Conservation (phyloP, 2,797 vertebrate species). For the Aeoliscus strigatus region DNA sequence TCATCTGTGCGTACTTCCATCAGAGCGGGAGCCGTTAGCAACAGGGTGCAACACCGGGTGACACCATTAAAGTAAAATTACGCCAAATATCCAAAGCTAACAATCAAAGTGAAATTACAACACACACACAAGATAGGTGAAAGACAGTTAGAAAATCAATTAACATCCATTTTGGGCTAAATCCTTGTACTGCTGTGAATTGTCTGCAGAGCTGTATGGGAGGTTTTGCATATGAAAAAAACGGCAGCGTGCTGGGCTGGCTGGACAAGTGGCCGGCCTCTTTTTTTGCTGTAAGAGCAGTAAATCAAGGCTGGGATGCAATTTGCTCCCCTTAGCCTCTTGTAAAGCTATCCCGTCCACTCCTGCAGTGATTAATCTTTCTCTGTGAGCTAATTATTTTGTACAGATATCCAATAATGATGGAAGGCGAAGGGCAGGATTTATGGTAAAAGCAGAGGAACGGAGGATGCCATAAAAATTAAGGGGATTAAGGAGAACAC, state of each 20-base stretch:
- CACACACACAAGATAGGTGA: slow-evolving; percentile 11
- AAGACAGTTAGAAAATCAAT: slow-evolving; percentile 36
- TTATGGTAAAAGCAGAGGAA: slow-evolving; percentile 76
- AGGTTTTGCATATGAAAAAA: slow-evolving; percentile 63
- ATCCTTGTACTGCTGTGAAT: slow-evolving; percentile 18
- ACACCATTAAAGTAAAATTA: slow-evolving; percentile 50
- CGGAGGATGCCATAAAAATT: slow-evolving; percentile 59
- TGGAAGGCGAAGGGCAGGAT: slow-evolving; percentile 73
- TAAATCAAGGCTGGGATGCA: slow-evolving; percentile 77
- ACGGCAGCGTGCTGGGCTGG: slow-evolving; percentile 43
- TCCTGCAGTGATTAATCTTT: slow-evolving; percentile 77
- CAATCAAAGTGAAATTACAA: slow-evolving; percentile 48
- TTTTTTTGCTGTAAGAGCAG: slow-evolving; percentile 62
- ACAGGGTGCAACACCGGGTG: slow-evolving; percentile 18
- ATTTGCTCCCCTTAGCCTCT: slow-evolving; percentile 80
- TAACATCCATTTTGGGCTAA: slow-evolving; percentile 19
- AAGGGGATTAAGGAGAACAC: slow-evolving; percentile 10
- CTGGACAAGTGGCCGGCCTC: slow-evolving; percentile 37
- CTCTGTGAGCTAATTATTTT: slow-evolving; percentile 83
- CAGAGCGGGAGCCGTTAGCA: slow-evolving; percentile 38
- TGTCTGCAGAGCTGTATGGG: slow-evolving; percentile 26
- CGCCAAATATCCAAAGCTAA: slow-evolving; percentile 50
- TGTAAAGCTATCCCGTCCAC: slow-evolving; percentile 81
- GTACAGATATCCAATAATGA: slow-evolving; percentile 85
- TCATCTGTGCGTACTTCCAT: slow-evolving; percentile 34